A percentile compares a stretch with the other conserved stretches of the same genome.
These are phyloP conservation scores for Aphrocallistes beatrix DNA, from an alignment of 37 sponge, comb jelly and placozoan species.

Conservation along the genomic window DNA sequence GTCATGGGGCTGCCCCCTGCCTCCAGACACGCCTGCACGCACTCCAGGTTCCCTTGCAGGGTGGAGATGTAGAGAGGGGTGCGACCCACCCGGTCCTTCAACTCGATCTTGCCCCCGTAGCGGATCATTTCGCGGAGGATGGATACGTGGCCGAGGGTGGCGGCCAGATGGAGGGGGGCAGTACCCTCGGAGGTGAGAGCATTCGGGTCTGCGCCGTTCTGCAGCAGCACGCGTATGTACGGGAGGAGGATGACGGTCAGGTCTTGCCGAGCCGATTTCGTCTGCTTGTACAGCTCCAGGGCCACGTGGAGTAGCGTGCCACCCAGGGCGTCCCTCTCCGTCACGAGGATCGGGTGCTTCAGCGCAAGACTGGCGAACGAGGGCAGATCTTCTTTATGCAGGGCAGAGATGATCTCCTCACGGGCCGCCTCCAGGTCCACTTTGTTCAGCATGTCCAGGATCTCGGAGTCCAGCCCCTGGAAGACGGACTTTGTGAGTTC, in stretches of 20 bases:
- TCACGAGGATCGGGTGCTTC: neutral
- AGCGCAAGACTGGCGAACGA: neutral
- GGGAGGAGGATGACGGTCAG: neutral
- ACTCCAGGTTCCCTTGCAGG: neutral
- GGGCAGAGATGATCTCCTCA: neutral
- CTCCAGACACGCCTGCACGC: neutral
- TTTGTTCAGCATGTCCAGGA: neutral
- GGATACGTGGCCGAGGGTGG: neutral
- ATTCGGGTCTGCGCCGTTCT: neutral
- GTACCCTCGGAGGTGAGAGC: neutral
- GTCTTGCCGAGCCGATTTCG: neutral
- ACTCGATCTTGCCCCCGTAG: neutral
- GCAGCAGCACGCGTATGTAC: neutral
- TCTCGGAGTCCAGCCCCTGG: neutral
- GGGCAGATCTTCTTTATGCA: neutral
- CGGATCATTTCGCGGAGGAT: neutral
- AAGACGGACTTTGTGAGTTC: neutral
- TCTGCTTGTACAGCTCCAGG: neutral
- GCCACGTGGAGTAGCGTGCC: neutral
- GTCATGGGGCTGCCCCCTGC: neutral
- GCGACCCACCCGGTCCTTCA: slow-evolving; percentile 9
- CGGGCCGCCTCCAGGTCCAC: neutral
- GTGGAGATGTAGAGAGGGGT: slow-evolving; percentile 3
- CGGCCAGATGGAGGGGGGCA: neutral
- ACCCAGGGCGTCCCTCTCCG: neutral